Evolutionary conservation across 2,888 invertebrate genomes (phyloP).

Genomic region (Hymenopus coronatus): DNA sequence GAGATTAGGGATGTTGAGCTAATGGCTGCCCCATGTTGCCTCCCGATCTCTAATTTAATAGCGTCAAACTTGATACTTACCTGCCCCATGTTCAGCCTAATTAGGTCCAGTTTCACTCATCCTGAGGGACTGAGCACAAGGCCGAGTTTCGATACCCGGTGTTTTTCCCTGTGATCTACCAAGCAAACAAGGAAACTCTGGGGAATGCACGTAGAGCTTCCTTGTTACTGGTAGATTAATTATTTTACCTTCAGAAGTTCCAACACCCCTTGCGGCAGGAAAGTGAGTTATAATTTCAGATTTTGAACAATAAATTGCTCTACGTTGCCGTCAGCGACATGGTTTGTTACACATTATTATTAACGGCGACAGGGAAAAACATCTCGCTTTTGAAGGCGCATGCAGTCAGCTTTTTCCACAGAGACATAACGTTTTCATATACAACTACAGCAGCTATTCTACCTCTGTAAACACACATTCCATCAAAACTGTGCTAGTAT

Average conservation of each 20-base stretch:
- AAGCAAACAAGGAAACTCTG: not conserved
- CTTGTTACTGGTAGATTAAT: not conserved
- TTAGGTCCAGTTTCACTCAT: not conserved
- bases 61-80: not conserved
- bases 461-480: too few species aligned
- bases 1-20: too few species aligned
- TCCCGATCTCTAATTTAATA: too few species aligned
- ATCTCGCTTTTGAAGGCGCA: too few species aligned
- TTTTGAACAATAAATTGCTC: too few species aligned
- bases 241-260: not conserved
- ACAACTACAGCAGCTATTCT: too few species aligned
- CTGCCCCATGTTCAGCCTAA: not conserved
- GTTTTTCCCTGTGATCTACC: not conserved
- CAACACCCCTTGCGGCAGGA: not conserved
- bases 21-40: too few species aligned
- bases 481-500: too few species aligned
- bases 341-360: not conserved
- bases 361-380: not conserved
- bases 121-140: not conserved
- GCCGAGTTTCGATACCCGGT: not conserved
- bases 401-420: too few species aligned
- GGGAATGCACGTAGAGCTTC: too few species aligned
- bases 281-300: not conserved
- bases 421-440: too few species aligned
- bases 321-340: too few species aligned